A percentile compares a stretch with the other conserved stretches of the same genome.
phyloP scores from a whole-genome alignment of 37 sponge, comb jelly and placozoan genomes.

The Amphimedon queenslandica region DNA sequence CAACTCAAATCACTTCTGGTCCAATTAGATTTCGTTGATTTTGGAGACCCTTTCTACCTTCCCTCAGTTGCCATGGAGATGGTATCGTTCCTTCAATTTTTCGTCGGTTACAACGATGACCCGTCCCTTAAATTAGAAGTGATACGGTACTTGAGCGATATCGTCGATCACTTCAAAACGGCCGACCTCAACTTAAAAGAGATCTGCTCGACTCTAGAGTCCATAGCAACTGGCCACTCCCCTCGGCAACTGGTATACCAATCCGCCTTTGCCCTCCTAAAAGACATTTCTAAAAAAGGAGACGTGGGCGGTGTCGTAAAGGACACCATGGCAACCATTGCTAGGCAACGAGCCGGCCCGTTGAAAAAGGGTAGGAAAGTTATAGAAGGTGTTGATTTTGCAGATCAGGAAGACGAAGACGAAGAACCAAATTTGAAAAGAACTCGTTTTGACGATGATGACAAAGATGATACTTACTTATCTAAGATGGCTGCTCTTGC shows the following conservation, averaged over 20 bases:
- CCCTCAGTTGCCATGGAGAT: constrained; percentile 44
- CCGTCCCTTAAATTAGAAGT: constrained; percentile 18
- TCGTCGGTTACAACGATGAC: constrained; percentile 2
- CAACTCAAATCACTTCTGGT: constrained; percentile 14
- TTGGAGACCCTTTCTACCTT: constrained; percentile 15
- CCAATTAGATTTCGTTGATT: constrained; percentile 16
- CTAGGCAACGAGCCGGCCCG: neutral
- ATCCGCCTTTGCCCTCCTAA: constrained; percentile 40
- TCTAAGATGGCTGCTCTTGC: constrained; percentile 17
- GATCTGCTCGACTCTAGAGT: neutral
- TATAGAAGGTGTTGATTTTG: neutral
- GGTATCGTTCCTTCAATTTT: neutral
- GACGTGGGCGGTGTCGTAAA: neutral
- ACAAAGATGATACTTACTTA: neutral
- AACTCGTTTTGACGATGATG: neutral
- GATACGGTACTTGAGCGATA: constrained; percentile 14
- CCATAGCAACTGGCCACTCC: neutral
- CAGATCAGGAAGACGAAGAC: neutral
- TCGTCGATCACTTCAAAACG: constrained; percentile 12
- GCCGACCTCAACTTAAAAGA: constrained; percentile 12
- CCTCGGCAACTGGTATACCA: constrained; percentile 20
- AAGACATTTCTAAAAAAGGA: no score
- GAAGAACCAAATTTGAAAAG: neutral
- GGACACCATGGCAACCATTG: no score
- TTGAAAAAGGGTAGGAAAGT: neutral